These are phyloP conservation scores for Patagioenas fasciata DNA, from an alignment of 2,113 vertebrate species.

Conservation along the genomic window DNA sequence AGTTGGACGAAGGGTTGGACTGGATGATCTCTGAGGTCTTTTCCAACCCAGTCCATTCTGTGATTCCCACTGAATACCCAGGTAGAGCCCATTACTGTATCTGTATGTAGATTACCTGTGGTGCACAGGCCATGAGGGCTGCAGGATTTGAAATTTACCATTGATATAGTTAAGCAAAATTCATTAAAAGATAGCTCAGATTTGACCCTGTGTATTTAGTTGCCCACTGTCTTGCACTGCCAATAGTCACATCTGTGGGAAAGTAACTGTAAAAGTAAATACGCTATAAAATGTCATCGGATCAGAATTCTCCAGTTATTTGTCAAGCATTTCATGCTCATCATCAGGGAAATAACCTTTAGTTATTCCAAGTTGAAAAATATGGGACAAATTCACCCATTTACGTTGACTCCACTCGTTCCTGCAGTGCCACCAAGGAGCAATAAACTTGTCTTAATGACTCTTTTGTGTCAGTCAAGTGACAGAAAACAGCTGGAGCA, in stretches of 20 bases:
- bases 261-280: conserved; percentile 24
- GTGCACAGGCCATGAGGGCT: background rate
- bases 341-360: background rate
- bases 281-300: background rate
- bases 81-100: background rate
- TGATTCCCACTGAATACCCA: background rate
- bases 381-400: background rate
- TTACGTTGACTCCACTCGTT: background rate
- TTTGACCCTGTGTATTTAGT: background rate
- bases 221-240: background rate
- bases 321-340: background rate
- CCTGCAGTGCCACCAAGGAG: conserved; percentile 6
- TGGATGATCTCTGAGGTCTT: too few species aligned
- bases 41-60: too few species aligned
- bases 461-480: conserved; percentile 32
- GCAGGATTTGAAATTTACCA: background rate
- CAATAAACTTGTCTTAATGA: conserved; percentile 34
- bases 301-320: background rate
- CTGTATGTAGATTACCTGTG: background rate
- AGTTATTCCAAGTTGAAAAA: background rate
- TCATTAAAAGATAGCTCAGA: background rate
- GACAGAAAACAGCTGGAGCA: conserved; percentile 30
- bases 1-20: too few species aligned
- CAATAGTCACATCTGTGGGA: background rate
- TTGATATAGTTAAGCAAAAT: background rate